phyloP scores from a whole-genome alignment of 2,797 vertebrate species.

The Lepilemur septentrionalis region DNA sequence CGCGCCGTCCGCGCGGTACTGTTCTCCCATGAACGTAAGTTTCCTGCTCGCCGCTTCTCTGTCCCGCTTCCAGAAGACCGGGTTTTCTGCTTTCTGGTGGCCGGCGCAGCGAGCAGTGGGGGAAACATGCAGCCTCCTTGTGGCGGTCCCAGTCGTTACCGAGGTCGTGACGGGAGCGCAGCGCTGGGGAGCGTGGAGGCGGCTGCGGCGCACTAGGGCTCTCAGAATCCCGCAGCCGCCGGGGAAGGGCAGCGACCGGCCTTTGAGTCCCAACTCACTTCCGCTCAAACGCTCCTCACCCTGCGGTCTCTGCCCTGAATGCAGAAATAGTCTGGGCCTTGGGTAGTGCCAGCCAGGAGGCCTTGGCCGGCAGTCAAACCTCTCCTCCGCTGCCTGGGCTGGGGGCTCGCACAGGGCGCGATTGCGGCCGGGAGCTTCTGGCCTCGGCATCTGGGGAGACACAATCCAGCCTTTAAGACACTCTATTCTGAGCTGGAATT shows the following conservation, averaged over 20 bases:
- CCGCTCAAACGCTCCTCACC: not conserved
- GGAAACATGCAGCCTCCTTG: not conserved
- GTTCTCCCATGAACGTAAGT: not conserved
- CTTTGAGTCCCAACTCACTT: not conserved
- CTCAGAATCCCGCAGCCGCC: rapidly evolving
- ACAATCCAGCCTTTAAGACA: not conserved
- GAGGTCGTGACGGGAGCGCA: rapidly evolving
- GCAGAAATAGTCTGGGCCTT: not conserved
- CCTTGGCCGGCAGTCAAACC: not conserved
- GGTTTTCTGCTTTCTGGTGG: not conserved
- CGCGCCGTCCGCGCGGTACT: rapidly evolving
- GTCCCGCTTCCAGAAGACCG: not conserved
- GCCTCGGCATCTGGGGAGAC: not conserved
- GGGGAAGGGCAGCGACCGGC: rapidly evolving
- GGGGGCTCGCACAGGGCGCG: rapidly evolving
- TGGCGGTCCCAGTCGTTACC: not conserved
- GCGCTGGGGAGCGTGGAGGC: not conserved
- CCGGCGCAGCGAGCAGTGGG: not conserved
- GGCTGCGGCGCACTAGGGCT: rapidly evolving
- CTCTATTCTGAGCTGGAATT: not conserved
- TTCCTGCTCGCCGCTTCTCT: not conserved
- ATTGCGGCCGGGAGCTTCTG: rapidly evolving
- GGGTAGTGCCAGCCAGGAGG: not conserved
- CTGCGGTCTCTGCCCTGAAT: not conserved
- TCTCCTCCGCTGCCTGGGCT: rapidly evolving